Base-by-base conservation (phyloP, 2,113 vertebrate genomes). In the Nothobranchius kuhntae region DNA sequence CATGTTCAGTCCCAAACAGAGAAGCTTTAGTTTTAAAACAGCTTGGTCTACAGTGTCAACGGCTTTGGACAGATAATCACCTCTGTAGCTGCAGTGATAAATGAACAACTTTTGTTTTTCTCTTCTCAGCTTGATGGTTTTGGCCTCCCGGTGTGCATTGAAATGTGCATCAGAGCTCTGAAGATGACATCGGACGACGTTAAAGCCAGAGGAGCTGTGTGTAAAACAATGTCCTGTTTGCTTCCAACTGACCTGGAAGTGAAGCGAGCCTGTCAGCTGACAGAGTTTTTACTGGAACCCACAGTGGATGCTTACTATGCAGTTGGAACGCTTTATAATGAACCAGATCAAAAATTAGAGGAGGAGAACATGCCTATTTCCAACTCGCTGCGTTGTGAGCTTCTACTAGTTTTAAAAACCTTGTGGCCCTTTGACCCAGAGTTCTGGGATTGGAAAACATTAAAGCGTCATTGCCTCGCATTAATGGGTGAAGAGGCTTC, bases 361-460 rank as follows among this genome's bases (percentile, higher is more conserved):
- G 96, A 96, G 82, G 96, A 95, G 78, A 95, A 92, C 73, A 95
- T 96, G 92, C 96, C 95, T 17, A 94, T 98, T 85, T 94, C 96
- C 81, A 99, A 98, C 92, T 98, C 97, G 10, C 88, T 98, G 9
- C 96, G 96, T 62, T 98, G 97, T 77, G 97, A 99, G 70, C 95
- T 99, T 30, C 90, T 98, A 69, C 92, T 99, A 64, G 97, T 98
- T 52, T 93, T 99, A 78, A 99, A 99, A 94, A 98, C 94, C 56
- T 96, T 96, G 56, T 99, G 97, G 97, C 95, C 96, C 82, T 99
- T 99, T 89, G 97, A 99, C 89, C 97, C 97, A 7, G 97, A 99
- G 85, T 99, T 97, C 82, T 99, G 97, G 97, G 96, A 99, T 89
- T 99, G 97, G 97, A 98, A 97, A 91, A 96, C 96, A 42, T 92